A percentile compares a stretch with the other conserved stretches of the same genome.
These are phyloP conservation scores for Drosophila peninsularis DNA, from an alignment of 2,888 invertebrate species.

Conservation along the genomic window DNA sequence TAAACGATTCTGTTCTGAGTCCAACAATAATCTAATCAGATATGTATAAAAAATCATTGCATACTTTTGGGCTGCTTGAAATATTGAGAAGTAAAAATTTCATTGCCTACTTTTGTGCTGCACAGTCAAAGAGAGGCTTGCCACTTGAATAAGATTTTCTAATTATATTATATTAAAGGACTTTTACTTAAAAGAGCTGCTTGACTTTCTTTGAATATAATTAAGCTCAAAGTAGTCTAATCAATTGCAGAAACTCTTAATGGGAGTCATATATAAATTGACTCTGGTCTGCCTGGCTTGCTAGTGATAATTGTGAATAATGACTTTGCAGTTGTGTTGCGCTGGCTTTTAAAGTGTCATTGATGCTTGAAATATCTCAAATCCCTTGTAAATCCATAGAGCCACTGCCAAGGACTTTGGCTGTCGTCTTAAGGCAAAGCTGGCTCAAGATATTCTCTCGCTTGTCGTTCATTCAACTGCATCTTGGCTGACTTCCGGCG, in stretches of 20 bases:
- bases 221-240: background rate
- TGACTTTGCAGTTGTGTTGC: constrained; percentile 50
- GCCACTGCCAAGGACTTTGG: constrained; percentile 54
- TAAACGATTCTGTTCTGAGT: background rate
- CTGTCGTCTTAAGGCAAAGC: constrained; percentile 61
- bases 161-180: background rate
- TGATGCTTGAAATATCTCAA: constrained; percentile 41
- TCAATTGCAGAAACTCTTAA: background rate
- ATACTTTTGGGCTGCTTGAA: background rate
- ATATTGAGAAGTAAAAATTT: background rate
- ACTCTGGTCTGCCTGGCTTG: constrained; percentile 26
- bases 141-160: too few relatives aligned
- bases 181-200: too few relatives aligned
- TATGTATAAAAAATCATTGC: background rate
- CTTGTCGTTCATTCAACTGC: constrained; percentile 75
- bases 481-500: constrained; percentile 77
- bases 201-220: background rate
- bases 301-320: constrained; percentile 64
- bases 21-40: background rate
- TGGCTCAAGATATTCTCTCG: constrained; percentile 53
- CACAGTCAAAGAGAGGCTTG: too few relatives aligned
- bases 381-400: constrained; percentile 61
- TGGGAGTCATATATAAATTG: background rate
- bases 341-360: constrained; percentile 33
- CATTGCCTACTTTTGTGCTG: constrained; percentile 3